Base-by-base conservation (phyloP, 2,113 vertebrate species). In the Hiodon alosoides region DNA sequence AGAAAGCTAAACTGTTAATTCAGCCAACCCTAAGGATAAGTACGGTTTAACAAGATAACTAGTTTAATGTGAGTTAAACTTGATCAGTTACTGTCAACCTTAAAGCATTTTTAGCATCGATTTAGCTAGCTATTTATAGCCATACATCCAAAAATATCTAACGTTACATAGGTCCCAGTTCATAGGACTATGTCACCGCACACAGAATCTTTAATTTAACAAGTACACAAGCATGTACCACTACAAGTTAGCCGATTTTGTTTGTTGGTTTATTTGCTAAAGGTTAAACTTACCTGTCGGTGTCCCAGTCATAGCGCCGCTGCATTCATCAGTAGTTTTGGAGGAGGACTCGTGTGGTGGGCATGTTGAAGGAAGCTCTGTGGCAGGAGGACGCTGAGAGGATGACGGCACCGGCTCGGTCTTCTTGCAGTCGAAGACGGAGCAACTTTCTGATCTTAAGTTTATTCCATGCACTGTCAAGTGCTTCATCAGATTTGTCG, bases 401-500 rank as follows among this genome's bases (percentile, higher is more conserved):
- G 65, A 67, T 11, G 65, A 67, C 13, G 67, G 48, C 66, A 47
- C 17, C 10, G 46, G 66, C 10, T 11, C 50, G 31, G 10, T 66
- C 64, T 66, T 66, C 64, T 66, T 67, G 46, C 65, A 67, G 65
- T 67, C 65, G 47, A 68, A 68, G 10, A 68, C 50, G 48, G 67
- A 51, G 67, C 67, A 68, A 16, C 48, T 53, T 50, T 52, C 67
- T 52, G 65, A 16, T 50, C 11, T 17, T 67, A 67, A 68, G 16
- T 68, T 68, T 14, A 68, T 68, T 10, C 67, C 48, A n/a, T 53
- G 67, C 6, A 52, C 46, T 14, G 48, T 53, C 48, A 68, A 51
- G 48, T 50, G 50, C 8, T 68, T 68, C 13, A 68, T 68, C 67
- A 68, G 10, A 68, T 68, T 68, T 50, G 13, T 13, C 10, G 66